A percentile compares a stretch with the other conserved stretches of the same genome.
These are phyloP conservation scores for Eclectus roratus DNA, from an alignment of 2,113 vertebrate genomes.

Conservation along the genomic window DNA sequence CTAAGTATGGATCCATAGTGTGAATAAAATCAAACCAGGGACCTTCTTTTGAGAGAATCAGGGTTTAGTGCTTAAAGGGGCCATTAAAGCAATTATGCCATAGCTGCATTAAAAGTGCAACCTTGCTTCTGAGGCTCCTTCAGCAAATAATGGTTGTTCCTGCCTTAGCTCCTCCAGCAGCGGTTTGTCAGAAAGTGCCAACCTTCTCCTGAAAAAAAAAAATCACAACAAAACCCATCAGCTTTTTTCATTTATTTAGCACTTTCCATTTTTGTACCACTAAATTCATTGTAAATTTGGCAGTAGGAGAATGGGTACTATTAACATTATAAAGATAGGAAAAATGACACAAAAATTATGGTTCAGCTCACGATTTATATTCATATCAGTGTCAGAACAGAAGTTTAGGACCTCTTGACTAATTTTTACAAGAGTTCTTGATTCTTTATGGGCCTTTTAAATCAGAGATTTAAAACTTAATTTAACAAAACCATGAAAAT, in stretches of 20 bases:
- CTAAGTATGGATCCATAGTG: slow-evolving; percentile 20
- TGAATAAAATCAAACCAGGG: slow-evolving; percentile 18
- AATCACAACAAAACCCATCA: not conserved
- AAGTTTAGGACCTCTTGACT: not conserved
- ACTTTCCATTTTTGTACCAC: not conserved
- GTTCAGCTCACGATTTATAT: not conserved
- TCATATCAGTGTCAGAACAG: not conserved
- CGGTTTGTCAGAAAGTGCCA: not conserved
- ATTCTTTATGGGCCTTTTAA: not conserved
- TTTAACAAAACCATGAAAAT: not conserved
- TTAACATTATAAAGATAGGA: not conserved
- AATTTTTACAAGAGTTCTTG: not conserved
- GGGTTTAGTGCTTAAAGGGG: slow-evolving; percentile 5
- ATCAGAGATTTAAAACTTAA: not conserved
- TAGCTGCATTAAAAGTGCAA: not conserved
- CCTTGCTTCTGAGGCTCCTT: not conserved
- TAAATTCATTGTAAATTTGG: not conserved
- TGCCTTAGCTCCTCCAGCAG: not conserved
- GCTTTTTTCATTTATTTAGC: not conserved
- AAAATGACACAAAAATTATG: not conserved
- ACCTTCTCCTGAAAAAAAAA: not conserved
- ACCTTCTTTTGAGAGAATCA: not conserved
- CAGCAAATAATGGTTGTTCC: not conserved
- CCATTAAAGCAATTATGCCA: not conserved
- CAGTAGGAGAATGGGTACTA: not conserved